Percentiles rank a stretch among this genome's conserved stretches.
phyloP scores from a whole-genome alignment of 2,797 vertebrate species.

The Micromesistius poutassou region DNA sequence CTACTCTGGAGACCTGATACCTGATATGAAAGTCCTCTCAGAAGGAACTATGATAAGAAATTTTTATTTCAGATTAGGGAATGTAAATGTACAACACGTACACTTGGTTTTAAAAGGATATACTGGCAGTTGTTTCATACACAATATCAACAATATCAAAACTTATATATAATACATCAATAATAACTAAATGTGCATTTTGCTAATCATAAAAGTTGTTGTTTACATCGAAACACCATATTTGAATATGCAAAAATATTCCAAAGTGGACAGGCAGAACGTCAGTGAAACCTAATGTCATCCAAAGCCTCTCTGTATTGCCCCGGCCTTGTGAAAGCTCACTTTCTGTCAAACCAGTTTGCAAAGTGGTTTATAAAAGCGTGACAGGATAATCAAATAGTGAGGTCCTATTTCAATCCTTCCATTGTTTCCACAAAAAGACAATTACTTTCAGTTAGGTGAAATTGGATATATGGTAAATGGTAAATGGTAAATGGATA shows the following conservation, averaged over 20 bases:
- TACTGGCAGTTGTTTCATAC: neutral
- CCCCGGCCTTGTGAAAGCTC: slow-evolving; percentile 18
- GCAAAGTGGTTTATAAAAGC: slow-evolving; percentile 36
- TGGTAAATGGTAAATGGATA: too few species aligned
- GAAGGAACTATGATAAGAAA: neutral
- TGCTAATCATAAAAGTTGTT: neutral
- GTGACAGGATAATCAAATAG: slow-evolving; percentile 4
- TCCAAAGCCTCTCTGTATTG: neutral
- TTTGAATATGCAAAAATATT: neutral
- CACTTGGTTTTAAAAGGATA: neutral
- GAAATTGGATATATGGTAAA: neutral
- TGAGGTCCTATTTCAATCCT: neutral
- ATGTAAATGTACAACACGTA: neutral
- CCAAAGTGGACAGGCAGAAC: neutral
- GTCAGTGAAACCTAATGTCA: slow-evolving; percentile 51
- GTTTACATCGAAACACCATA: neutral
- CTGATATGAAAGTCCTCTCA: neutral
- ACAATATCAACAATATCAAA: neutral
- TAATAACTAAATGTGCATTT: neutral
- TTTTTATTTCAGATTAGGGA: neutral
- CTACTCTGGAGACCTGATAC: too few species aligned
- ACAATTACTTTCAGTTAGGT: neutral
- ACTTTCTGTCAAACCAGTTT: slow-evolving; percentile 78
- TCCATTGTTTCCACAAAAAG: neutral
- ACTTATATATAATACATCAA: neutral